Evolutionary conservation across 2,797 vertebrate genomes (phyloP).

Genomic region (Bovichtus variegatus): DNA sequence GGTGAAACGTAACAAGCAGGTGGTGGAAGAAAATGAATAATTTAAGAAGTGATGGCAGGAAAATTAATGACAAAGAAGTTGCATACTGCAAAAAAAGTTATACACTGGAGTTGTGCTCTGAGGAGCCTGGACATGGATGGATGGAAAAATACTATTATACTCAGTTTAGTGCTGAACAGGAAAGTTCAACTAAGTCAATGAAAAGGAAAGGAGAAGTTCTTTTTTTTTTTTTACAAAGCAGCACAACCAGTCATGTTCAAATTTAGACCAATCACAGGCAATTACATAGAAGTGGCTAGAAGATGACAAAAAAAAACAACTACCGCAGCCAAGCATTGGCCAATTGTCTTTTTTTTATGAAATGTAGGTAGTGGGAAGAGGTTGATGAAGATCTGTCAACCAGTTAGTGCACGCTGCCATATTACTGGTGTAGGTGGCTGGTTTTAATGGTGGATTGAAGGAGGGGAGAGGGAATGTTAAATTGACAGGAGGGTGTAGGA

Average conservation of each 20-base stretch:
- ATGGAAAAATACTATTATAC: slow-evolving; percentile 30
- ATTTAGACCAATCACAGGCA: slow-evolving; percentile 23
- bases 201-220: neutral
- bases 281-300: slow-evolving; percentile 20
- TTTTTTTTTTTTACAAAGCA: slow-evolving; percentile 15
- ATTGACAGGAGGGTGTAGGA: neutral
- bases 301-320: slow-evolving; percentile 23
- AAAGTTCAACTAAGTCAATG: slow-evolving; percentile 25
- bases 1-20: slow-evolving; percentile 26
- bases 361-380: too few species aligned
- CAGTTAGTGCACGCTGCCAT: slow-evolving; percentile 6
- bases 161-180: slow-evolving; percentile 18
- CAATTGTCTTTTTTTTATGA: neutral
- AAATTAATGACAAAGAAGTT: slow-evolving; percentile 3
- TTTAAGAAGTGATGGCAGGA: slow-evolving; percentile 20
- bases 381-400: slow-evolving; percentile 22
- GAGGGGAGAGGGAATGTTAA: slow-evolving; percentile 7
- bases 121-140: slow-evolving; percentile 30
- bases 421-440: slow-evolving; percentile 16
- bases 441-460: slow-evolving; percentile 23
- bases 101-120: neutral
- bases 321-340: neutral
- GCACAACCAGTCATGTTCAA: slow-evolving; percentile 18
- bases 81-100: slow-evolving; percentile 23
- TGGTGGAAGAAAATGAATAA: slow-evolving; percentile 40